phyloP scores from a whole-genome alignment of 2,797 vertebrate species.

The Pogonophryne albipinna region DNA sequence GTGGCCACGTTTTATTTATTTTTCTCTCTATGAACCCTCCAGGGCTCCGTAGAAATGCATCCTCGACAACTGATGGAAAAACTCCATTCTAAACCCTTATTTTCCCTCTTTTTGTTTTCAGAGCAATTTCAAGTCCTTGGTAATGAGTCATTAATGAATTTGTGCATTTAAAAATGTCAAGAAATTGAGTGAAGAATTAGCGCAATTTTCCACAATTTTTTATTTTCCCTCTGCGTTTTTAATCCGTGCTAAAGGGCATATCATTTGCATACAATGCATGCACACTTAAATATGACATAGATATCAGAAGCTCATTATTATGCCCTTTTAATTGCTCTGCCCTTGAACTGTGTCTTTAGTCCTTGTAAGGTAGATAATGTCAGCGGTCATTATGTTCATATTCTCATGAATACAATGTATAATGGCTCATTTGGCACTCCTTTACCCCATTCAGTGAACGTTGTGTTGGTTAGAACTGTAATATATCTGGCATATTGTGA shows the following conservation, averaged over 20 bases:
- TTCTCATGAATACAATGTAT: conserved; percentile 34
- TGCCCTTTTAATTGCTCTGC: conserved; percentile 58
- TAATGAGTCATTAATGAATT: conserved; percentile 33
- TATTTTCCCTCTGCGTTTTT: not conserved
- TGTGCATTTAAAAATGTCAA: conserved; percentile 25
- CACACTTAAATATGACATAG: conserved; percentile 13
- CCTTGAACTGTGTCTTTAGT: conserved; percentile 64
- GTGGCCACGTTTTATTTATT: too few relatives aligned
- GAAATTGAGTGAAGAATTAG: conserved; percentile 15
- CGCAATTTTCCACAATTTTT: not conserved
- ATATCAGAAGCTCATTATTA: conserved; percentile 3
- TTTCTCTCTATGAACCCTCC: too few relatives aligned
- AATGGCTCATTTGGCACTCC: conserved; percentile 52
- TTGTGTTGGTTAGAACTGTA: conserved; percentile 11
- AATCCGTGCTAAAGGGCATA: not conserved
- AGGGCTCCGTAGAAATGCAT: not conserved
- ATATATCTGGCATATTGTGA: conserved; percentile 7
- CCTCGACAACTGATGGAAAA: conserved; percentile 22
- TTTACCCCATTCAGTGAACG: conserved; percentile 24
- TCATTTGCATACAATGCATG: conserved; percentile 20
- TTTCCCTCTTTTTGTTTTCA: conserved; percentile 21
- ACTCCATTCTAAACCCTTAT: not conserved
- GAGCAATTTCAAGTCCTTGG: conserved; percentile 25
- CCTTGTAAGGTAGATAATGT: conserved; percentile 50
- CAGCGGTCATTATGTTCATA: conserved; percentile 34